Evolutionary conservation across 2,888 invertebrate genomes (phyloP).

Genomic region (Bembecia ichneumoniformis): DNA sequence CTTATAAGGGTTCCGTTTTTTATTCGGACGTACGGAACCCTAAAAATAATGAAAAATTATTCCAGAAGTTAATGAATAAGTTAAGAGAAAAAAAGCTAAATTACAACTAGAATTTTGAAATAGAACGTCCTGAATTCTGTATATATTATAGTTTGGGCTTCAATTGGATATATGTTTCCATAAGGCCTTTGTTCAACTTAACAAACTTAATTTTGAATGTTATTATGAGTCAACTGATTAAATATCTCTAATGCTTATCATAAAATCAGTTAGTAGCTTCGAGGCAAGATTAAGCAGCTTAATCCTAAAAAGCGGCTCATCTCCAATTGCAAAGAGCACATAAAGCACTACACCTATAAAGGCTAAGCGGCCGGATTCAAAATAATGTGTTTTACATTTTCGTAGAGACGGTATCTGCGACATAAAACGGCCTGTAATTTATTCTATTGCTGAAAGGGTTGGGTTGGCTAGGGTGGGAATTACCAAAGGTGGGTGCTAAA

Average conservation of each 20-base stretch:
- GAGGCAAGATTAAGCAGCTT: constrained; percentile 36
- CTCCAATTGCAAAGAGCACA: constrained; percentile 63
- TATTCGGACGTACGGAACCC: too few relatives aligned
- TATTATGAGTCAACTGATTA: constrained; percentile 15
- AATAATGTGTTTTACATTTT: constrained; percentile 72
- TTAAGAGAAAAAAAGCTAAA: too few relatives aligned
- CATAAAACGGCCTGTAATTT: constrained; percentile 72
- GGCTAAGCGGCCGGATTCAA: constrained; percentile 68
- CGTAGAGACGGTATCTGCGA: constrained; percentile 66
- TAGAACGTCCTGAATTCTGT: too few relatives aligned
- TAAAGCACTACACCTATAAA: constrained; percentile 68
- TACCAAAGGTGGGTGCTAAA: constrained; percentile 73
- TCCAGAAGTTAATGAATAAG: too few relatives aligned
- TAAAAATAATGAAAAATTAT: too few relatives aligned
- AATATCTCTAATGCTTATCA: constrained; percentile 47
- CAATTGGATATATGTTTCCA: too few relatives aligned
- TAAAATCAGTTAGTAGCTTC: constrained; percentile 40
- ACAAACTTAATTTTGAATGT: too few relatives aligned
- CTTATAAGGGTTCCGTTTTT: too few relatives aligned
- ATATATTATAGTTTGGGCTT: too few relatives aligned
- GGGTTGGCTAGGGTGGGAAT: constrained; percentile 67
- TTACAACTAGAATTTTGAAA: too few relatives aligned
- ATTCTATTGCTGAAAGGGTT: constrained; percentile 73
- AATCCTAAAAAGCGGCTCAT: constrained; percentile 62
- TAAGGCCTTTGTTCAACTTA: too few relatives aligned